A percentile compares a stretch with the other conserved stretches of the same genome.
phyloP scores from a whole-genome alignment of 2,888 invertebrate genomes.

The Dermolepida albohirtum region DNA sequence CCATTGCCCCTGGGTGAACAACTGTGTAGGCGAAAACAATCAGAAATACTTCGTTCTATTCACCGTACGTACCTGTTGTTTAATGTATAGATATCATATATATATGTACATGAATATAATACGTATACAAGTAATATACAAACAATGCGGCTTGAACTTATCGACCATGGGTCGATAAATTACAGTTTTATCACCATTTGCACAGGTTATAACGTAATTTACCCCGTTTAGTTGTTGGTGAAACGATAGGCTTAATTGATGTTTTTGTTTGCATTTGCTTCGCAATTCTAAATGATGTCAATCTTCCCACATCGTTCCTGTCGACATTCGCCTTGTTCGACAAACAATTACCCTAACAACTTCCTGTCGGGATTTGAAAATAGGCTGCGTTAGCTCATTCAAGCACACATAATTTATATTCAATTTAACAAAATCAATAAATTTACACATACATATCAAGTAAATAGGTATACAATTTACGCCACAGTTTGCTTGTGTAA shows the following conservation, averaged over 20 bases:
- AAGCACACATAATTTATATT: too few relatives aligned
- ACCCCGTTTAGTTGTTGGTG: background rate
- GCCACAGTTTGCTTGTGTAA: too few relatives aligned
- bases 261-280: conserved; percentile 18
- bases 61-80: conserved; percentile 76
- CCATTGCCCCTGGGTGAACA: conserved; percentile 98
- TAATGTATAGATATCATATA: too few relatives aligned
- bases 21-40: conserved; percentile 99
- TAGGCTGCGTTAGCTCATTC: too few relatives aligned
- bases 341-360: too few relatives aligned
- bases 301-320: background rate
- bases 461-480: too few relatives aligned
- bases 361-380: too few relatives aligned
- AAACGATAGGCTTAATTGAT: background rate
- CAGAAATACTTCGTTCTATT: conserved; percentile 99
- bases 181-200: conserved; percentile 13
- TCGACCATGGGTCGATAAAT: conserved; percentile 27
- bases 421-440: too few relatives aligned
- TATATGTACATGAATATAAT: background rate
- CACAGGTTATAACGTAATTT: background rate
- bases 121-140: background rate
- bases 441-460: too few relatives aligned
- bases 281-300: conserved; percentile 9
- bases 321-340: too few relatives aligned
- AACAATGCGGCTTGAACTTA: conserved; percentile 15